Evolutionary conservation across 2,797 vertebrate genomes (phyloP), one percentile per base, ranked within the genome.

Genomic region (Gouania willdenowi): DNA sequence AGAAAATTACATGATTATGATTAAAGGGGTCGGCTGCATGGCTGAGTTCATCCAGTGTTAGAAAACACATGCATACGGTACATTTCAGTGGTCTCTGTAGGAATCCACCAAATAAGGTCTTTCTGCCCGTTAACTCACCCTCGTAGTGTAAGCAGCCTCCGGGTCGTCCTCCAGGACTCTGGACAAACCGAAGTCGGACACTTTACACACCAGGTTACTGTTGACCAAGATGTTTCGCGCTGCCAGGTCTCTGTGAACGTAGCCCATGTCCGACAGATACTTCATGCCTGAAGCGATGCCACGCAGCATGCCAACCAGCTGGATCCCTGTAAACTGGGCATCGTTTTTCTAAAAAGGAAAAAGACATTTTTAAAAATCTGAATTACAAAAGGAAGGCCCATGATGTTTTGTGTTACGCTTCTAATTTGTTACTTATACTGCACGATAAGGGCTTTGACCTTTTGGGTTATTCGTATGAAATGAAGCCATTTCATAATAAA

Each of bases 261-360:
- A 98, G 54, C 94, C 94, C 95, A 98, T 98, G 66, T 98, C 95
- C 0, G 95, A 95, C 61, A 98, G 92, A 72, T 99, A 96, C 72
- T 94, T 97, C 95, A 99, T 96, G 59, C 95, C 96, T 0, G 95
- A 93, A 0, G 95, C 95, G 33, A 99, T 97, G 5, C 95, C 95
- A 1, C 95, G 91, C 65, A 98, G 87, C 94, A 98, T 97, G 41
- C 95, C 95, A 28, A 98, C 93, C 74, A 98, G 83, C 85, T 99
- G 96, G 73, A 99, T 97, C 27, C 92, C 95, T 1, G 95, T 99
- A 68, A 99, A 99, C 84, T 99, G 96, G 53, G 94, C 95, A 43
- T 99, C 96, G 0, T 99, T 92, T 77, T 96, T 97, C 96, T 99
- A 69, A 22, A 14, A 18, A 5, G 5, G 32, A 24, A 6, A 18